phyloP scores from a whole-genome alignment of 2,113 vertebrate species.

The Pogona vitticeps region DNA sequence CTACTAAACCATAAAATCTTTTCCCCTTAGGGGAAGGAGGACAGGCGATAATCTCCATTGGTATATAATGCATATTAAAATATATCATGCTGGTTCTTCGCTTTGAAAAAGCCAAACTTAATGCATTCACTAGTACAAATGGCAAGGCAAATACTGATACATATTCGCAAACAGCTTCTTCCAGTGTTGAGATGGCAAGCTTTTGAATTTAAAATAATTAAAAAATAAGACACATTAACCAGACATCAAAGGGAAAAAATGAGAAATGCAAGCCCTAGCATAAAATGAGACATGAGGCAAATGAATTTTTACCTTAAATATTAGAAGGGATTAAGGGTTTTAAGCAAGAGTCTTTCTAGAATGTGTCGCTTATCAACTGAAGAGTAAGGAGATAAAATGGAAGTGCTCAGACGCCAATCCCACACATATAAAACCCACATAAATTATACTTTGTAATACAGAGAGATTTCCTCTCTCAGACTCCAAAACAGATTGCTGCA shows the following conservation, averaged over 20 bases:
- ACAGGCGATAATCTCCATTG: constrained; percentile 8
- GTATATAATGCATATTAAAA: constrained; percentile 25
- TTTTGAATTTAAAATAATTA: constrained; percentile 18
- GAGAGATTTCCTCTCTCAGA: constrained; percentile 1
- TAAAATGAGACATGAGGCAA: constrained; percentile 3
- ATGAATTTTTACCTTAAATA: constrained; percentile 3
- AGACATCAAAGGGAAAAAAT: constrained; percentile 17
- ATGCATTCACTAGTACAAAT: not conserved
- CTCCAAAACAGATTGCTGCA: constrained; percentile 5
- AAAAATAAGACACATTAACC: constrained; percentile 20
- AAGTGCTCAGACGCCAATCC: constrained; percentile 20
- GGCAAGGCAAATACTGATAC: not conserved
- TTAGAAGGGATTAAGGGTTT: constrained; percentile 27
- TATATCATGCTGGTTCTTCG: constrained; percentile 10
- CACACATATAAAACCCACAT: constrained; percentile 24
- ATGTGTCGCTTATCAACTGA: constrained; percentile 21
- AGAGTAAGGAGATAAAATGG: constrained; percentile 27
- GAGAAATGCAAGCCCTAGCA: not conserved
- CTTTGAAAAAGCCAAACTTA: not conserved
- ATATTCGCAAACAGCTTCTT: not conserved
- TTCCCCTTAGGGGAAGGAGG: not conserved
- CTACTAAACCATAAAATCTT: constrained; percentile 19
- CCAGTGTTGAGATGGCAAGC: not conserved
- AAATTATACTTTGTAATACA: constrained; percentile 26
- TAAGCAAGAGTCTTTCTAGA: constrained; percentile 17